Percentiles rank a stretch among this genome's conserved stretches.
phyloP scores from a whole-genome alignment of 2,113 vertebrate genomes.

The Pelmatolapia mariae region DNA sequence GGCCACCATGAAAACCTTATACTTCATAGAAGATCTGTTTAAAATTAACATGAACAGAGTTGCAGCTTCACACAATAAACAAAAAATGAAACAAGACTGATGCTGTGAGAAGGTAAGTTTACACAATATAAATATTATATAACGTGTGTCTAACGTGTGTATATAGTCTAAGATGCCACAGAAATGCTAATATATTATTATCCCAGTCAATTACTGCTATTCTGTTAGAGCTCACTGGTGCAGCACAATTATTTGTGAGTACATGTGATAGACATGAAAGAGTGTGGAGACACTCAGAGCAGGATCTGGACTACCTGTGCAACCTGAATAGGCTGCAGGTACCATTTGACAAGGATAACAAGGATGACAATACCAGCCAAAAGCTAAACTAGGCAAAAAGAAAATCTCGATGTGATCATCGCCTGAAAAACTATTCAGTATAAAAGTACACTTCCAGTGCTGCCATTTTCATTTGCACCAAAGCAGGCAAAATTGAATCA shows the following conservation, averaged over 20 bases:
- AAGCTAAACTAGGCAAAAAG: neutral
- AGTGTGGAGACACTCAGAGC: neutral
- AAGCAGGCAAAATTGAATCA: neutral
- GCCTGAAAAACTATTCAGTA: neutral
- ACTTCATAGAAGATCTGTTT: neutral
- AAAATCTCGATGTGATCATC: neutral
- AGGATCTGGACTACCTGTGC: neutral
- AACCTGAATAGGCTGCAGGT: neutral
- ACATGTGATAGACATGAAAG: neutral
- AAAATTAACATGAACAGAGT: neutral
- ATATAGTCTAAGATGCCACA: neutral
- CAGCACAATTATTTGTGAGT: neutral
- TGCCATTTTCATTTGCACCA: neutral
- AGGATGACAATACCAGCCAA: neutral
- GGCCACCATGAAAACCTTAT: neutral
- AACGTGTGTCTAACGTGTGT: neutral
- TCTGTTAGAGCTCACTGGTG: neutral
- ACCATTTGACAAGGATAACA: neutral
- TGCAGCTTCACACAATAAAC: neutral
- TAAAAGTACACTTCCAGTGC: neutral
- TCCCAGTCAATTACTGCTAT: neutral
- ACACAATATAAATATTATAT: neutral
- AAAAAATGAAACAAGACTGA: neutral
- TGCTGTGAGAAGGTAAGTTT: neutral
- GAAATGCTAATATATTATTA: neutral